Base-by-base conservation (phyloP, 2,888 invertebrate species). In the Polyommatus iphigenia region DNA sequence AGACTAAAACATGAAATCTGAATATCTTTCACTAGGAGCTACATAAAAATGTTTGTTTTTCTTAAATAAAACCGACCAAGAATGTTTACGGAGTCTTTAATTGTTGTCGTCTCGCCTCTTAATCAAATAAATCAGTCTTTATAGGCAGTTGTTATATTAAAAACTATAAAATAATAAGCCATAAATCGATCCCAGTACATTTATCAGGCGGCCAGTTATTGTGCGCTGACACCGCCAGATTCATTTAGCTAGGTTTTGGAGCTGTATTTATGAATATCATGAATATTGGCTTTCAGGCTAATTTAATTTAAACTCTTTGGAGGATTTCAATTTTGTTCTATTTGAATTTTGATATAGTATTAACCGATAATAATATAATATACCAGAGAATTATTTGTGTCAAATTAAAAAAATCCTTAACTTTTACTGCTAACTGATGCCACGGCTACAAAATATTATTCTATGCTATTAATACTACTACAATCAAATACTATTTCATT, bases 121-220 rank as follows among this genome's bases (percentile, higher is more conserved):
- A 79, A 81, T 79, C 57, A 75, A 81, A 85, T 88, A 86, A 87
- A 88, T 88, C 87, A 84, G 78, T 57, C 77, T 71, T 79, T 81
- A 82, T 83, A 84, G 84, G 83, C 82, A 83, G 80, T 78, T 77
- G 84, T 85, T 85, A 83, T 85, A 88, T 87, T 87, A 88, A 89
- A 86, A 88, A 89, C 85, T 87, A 88, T 87, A 86, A 87, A 88
- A 87, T 86, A 86, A 83, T 84, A 82, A 86, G 81, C 80, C 79
- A 83, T 89, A 88, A 88, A 89, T 90, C 84, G 85, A 86, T 85
- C 85, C 85, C 86, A 86, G 85, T 86, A 87, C 89, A 89, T 90
- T 88, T 86, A 86, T 89, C 88, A 88, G 86, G 83, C 82, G 82
- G 24, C 29, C 75, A 81, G 85, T 84, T 88, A 87, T 89, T 89